Base-by-base conservation (phyloP, 2,797 vertebrate genomes). In the Lerista edwardsae region DNA sequence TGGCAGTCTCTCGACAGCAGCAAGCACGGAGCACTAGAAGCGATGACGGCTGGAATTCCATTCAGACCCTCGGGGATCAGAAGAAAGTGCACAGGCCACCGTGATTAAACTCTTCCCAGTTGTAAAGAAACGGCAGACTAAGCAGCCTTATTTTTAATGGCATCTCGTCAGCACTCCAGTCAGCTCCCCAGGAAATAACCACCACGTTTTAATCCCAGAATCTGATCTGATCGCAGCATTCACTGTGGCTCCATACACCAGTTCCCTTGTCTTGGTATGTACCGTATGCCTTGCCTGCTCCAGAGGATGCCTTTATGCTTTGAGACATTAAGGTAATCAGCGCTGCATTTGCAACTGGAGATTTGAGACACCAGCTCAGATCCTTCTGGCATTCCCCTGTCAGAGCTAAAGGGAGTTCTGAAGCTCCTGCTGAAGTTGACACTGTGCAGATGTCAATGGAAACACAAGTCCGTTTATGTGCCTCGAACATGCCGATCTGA, bases 1-100 rank as follows among this genome's bases (percentile, higher is more conserved):
- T 92, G 90, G 41, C 90, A 89, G 87, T 85, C 86, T 89, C 80
- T 0, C 19, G 88, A 93, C 85, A 93, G 90, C 88, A 89, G 89
- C 79, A 44, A 67, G 89, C 68, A 55, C 65, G 91, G n/a, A 61
- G 76, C 72, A 75, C 83, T 69, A 80, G 19, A 61, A 90, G 27
- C 69, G 89, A 93, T 75, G 85, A 91, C 90, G 86, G 10, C 47
- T 65, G 84, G 84, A 92, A 92, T 88, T 90, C 88, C 89, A 86
- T 89, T 90, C 87, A 91, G 84, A 79, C 57, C 34, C 87, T 47
- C 31, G 2, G n/a, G 39, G 91, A 91, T 92, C 86, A 87, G 84
- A 78, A 88, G 84, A 59, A 64, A 86, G 83, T 86, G 88, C 87
- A 89, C 78, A 92, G 91, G 83, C 59, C 79, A 65, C 73, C 65